Conservation (phyloP, 1,140 invertebrate genomes). For the Thrips palmi region DNA sequence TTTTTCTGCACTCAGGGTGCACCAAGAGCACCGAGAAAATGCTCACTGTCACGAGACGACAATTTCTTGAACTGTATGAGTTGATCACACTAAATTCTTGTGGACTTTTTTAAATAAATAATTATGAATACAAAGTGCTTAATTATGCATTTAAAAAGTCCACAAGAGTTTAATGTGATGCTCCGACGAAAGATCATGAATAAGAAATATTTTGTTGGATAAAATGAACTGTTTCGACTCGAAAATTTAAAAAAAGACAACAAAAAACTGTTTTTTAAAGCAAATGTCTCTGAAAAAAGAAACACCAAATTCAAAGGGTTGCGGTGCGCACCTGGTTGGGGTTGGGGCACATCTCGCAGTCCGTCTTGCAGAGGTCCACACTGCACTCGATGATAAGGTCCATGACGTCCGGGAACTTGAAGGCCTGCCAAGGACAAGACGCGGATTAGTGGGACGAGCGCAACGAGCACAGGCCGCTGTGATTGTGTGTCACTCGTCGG, state of each 20-base stretch:
- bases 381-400: constrained; percentile 71
- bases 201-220: neutral
- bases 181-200: neutral
- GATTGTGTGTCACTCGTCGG: too few relatives aligned
- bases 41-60: too few relatives aligned
- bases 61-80: too few relatives aligned
- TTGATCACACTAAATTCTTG: too few relatives aligned
- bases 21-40: too few relatives aligned
- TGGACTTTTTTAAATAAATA: too few relatives aligned
- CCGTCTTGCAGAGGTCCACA: constrained; percentile 63
- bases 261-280: neutral
- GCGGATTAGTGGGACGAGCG: too few relatives aligned
- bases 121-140: neutral
- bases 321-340: constrained; percentile 30
- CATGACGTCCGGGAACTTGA: constrained; percentile 78
- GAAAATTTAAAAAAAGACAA: neutral
- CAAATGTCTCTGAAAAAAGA: neutral
- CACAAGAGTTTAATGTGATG: neutral
- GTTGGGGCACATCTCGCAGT: constrained; percentile 54
- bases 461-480: too few relatives aligned
- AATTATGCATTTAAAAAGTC: neutral
- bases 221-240: neutral
- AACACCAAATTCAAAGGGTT: neutral
- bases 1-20: too few relatives aligned
- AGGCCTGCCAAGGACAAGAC: constrained; percentile 38